These are phyloP conservation scores for Notodonta ziczac DNA, from an alignment of 2,888 invertebrate species.

Conservation along the genomic window DNA sequence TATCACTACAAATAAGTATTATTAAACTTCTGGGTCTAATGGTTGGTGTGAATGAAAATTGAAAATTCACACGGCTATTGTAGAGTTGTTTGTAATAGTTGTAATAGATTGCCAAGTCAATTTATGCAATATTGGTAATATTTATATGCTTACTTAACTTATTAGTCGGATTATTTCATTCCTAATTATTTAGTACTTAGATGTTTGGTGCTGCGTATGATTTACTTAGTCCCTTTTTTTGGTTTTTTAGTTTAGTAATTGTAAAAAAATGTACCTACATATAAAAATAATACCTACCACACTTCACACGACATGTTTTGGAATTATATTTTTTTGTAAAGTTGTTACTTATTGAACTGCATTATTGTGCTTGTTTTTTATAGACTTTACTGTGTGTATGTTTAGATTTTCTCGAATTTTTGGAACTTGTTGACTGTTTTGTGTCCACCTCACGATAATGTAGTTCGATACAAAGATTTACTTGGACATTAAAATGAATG, in stretches of 20 bases:
- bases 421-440: slow-evolving; percentile 66
- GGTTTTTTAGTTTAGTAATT: slow-evolving; percentile 26
- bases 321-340: slow-evolving; percentile 52
- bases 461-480: slow-evolving; percentile 61
- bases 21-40: slow-evolving; percentile 1
- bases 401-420: slow-evolving; percentile 65
- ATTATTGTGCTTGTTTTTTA: slow-evolving; percentile 60
- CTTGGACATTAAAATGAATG: slow-evolving; percentile 60
- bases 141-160: slow-evolving; percentile 20
- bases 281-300: slow-evolving; percentile 14
- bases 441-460: slow-evolving; percentile 62
- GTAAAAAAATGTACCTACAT: slow-evolving; percentile 23
- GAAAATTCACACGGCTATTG: slow-evolving; percentile 10
- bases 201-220: slow-evolving; percentile 45
- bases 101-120: slow-evolving; percentile 23
- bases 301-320: slow-evolving; percentile 38
- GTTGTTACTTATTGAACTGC: slow-evolving; percentile 67
- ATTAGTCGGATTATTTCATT: slow-evolving; percentile 38
- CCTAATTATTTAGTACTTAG: slow-evolving; percentile 45
- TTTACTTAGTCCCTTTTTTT: slow-evolving; percentile 25
- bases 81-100: slow-evolving; percentile 11
- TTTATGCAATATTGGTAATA: slow-evolving; percentile 35
- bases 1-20: slow-evolving; percentile 3
- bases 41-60: neutral
- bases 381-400: slow-evolving; percentile 50